phyloP scores from a whole-genome alignment of 2,888 invertebrate genomes.

The Teleogryllus oceanicus region DNA sequence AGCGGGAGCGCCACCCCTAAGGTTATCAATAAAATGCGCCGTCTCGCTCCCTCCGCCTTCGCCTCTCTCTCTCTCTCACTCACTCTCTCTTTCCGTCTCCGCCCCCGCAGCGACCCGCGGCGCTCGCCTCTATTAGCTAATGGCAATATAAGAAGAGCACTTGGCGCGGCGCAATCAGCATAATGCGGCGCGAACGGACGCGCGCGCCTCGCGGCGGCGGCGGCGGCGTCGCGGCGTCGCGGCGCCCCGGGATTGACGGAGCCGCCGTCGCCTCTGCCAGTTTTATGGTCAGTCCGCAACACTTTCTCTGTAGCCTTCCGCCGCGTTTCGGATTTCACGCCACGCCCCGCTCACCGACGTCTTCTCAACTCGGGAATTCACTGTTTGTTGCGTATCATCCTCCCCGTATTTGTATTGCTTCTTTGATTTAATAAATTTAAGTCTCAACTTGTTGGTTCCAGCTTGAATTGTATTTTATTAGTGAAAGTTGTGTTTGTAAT shows the following conservation, averaged over 20 bases:
- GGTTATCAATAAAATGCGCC: conserved; percentile 18
- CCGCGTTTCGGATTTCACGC: no score
- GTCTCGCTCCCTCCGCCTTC: neutral
- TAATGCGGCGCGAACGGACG: conserved; percentile 18
- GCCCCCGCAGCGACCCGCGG: neutral
- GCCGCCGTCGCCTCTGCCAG: neutral
- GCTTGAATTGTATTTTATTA: no score
- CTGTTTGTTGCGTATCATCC: no score
- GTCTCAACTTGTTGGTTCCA: no score
- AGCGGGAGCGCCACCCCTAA: conserved; percentile 18
- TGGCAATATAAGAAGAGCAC: conserved; percentile 18
- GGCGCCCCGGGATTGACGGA: neutral
- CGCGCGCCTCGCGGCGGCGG: neutral
- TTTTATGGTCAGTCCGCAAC: no score
- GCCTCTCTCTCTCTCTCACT: neutral
- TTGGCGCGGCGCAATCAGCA: conserved; percentile 9
- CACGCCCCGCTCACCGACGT: no score
- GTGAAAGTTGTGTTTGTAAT: no score
- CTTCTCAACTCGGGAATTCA: no score
- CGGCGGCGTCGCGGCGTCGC: neutral
- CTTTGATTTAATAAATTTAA: no score
- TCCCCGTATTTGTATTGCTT: no score
- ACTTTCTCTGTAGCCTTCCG: no score
- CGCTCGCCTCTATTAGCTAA: conserved; percentile 18
- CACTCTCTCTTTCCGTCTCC: neutral